A percentile compares a stretch with the other conserved stretches of the same genome.
phyloP scores from a whole-genome alignment of 1,140 invertebrate genomes.

The Bombus consobrinus region DNA sequence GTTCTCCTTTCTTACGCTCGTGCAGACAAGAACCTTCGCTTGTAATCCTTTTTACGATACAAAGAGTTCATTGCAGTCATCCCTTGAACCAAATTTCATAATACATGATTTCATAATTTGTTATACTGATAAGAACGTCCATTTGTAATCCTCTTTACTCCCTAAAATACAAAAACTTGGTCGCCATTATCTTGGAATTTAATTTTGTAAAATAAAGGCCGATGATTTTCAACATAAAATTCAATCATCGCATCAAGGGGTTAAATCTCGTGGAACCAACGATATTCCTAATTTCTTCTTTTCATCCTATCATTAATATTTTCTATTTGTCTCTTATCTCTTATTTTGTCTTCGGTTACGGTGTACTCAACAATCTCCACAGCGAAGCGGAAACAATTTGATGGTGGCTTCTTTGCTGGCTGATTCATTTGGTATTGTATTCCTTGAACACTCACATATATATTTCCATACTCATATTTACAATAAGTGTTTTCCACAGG shows the following conservation, averaged over 20 bases:
- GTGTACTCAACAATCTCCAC: background rate
- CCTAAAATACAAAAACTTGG: background rate
- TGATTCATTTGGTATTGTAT: constrained; percentile 44
- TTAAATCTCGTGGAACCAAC: background rate
- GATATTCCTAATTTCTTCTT: too few relatives aligned
- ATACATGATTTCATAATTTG: background rate
- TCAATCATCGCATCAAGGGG: background rate
- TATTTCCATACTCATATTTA: constrained; percentile 68
- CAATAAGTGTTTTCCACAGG: constrained; percentile 61
- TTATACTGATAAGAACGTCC: background rate
- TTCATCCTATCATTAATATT: background rate
- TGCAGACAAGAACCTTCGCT: too few relatives aligned
- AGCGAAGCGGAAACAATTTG: constrained; percentile 68
- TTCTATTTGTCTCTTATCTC: background rate
- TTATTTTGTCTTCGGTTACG: background rate
- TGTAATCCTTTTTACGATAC: background rate
- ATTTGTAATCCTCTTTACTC: background rate
- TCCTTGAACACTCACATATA: constrained; percentile 77
- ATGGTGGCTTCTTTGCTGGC: constrained; percentile 75
- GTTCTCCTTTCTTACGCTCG: background rate
- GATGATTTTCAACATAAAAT: background rate
- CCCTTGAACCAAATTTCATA: background rate
- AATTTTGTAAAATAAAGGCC: background rate
- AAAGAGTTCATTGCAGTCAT: background rate
- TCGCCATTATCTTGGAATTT: background rate